These are phyloP conservation scores for Thaleichthys pacificus DNA, from an alignment of 2,797 vertebrate species.

Conservation along the genomic window DNA sequence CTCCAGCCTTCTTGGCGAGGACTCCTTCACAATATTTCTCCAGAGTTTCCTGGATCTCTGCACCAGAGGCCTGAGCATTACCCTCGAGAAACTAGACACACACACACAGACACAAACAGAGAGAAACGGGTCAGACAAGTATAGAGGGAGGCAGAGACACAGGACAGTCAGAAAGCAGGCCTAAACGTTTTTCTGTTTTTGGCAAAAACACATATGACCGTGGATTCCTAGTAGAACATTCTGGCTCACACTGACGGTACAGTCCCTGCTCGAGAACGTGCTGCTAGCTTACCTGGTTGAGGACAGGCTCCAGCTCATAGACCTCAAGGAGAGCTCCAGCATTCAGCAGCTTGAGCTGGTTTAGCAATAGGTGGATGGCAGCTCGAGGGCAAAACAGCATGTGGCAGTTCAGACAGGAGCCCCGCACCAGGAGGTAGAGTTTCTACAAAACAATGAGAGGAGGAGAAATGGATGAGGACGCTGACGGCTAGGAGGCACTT, in stretches of 20 bases:
- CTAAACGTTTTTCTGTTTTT: too few species aligned
- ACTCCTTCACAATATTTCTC: slow-evolving; percentile 64
- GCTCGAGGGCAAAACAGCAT: slow-evolving; percentile 83
- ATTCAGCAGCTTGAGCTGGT: slow-evolving; percentile 85
- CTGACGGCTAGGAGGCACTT: neutral
- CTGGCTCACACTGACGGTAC: neutral
- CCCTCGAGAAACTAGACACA: slow-evolving; percentile 77
- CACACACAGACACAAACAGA: neutral
- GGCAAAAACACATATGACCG: too few species aligned
- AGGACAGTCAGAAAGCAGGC: too few species aligned
- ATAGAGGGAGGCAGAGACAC: too few species aligned
- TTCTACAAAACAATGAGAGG: slow-evolving; percentile 56
- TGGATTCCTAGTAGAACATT: neutral
- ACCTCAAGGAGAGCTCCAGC: slow-evolving; percentile 82
- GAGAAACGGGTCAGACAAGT: neutral
- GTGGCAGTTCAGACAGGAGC: slow-evolving; percentile 88
- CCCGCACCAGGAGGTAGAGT: slow-evolving; percentile 84
- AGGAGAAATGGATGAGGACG: neutral
- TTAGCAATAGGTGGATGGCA: slow-evolving; percentile 83
- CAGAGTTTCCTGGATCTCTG: slow-evolving; percentile 77
- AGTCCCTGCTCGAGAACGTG: neutral
- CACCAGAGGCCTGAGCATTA: slow-evolving; percentile 62
- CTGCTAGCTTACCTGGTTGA: slow-evolving; percentile 76
- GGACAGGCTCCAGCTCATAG: slow-evolving; percentile 77
- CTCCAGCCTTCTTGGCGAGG: slow-evolving; percentile 46